Evolutionary conservation across 1,140 invertebrate species (phyloP).

Genomic region (Druon quercuslanigerum): DNA sequence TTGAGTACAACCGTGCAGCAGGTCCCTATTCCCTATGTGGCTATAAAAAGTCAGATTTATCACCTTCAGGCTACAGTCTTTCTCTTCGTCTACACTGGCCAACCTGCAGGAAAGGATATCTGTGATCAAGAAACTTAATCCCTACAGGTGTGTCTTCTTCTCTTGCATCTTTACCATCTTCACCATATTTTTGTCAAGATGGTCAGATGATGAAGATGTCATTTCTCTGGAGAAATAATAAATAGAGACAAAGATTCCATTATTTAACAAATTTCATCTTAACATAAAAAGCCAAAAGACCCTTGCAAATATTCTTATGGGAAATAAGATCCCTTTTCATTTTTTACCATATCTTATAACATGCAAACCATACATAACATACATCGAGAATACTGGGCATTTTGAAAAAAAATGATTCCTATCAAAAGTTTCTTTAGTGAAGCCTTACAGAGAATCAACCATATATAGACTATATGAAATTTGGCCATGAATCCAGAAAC

Average conservation of each 20-base stretch:
- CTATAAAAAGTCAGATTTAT: constrained; percentile 32
- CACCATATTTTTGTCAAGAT: background rate
- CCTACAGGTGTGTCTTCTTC: constrained; percentile 6
- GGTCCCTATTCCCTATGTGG: background rate
- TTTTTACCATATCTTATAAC: no score
- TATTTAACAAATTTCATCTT: background rate
- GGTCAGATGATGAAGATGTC: constrained; percentile 19
- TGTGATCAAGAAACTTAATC: constrained; percentile 26
- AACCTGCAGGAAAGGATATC: background rate
- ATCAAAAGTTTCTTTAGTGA: no score
- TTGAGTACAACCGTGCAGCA: background rate
- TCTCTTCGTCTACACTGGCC: constrained; percentile 13
- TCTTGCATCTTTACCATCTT: constrained; percentile 16
- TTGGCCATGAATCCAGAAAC: no score
- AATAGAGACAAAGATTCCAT: background rate
- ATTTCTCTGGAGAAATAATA: background rate
- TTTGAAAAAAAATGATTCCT: no score
- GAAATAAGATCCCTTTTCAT: no score
- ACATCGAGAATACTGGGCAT: no score
- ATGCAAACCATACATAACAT: no score
- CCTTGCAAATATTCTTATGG: no score
- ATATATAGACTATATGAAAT: no score
- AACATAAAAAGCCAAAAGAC: no score
- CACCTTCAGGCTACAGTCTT: constrained; percentile 3
- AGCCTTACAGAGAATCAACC: no score